phyloP scores from a whole-genome alignment of 2,113 vertebrate species.

The Limnothrissa miodon region DNA sequence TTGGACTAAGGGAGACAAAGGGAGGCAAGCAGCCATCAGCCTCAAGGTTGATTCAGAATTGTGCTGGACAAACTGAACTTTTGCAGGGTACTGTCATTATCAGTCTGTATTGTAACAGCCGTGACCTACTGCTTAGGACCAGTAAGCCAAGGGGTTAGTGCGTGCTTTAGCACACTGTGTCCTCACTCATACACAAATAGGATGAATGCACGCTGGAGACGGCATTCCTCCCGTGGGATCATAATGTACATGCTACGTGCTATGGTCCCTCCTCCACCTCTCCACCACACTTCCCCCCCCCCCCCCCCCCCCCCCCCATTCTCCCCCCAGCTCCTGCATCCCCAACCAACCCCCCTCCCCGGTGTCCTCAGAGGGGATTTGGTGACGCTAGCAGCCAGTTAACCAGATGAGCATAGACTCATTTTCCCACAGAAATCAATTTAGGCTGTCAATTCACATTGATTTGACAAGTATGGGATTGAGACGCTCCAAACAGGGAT shows the following conservation, averaged over 20 bases:
- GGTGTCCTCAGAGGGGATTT: neutral
- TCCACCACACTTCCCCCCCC: neutral
- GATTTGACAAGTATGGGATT: conserved; percentile 55
- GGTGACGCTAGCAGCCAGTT: conserved; percentile 40
- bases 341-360: no score
- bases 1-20: neutral
- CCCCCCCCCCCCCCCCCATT: neutral
- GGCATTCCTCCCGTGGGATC: no score
- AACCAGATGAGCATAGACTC: conserved; percentile 50
- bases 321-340: neutral
- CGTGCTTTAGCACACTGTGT: no score
- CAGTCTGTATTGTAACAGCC: neutral
- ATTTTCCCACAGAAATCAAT: conserved; percentile 74
- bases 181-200: no score
- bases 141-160: no score
- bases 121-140: no score
- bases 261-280: neutral
- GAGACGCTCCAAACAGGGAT: conserved; percentile 53
- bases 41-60: neutral
- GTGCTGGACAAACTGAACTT: neutral
- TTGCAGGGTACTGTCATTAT: neutral
- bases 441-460: conserved; percentile 63
- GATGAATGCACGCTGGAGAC: no score
- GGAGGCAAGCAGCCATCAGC: conserved; percentile 3
- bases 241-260: no score